Conservation (phyloP, 2,888 invertebrate species). For the Disparrhopalites patrizii region DNA sequence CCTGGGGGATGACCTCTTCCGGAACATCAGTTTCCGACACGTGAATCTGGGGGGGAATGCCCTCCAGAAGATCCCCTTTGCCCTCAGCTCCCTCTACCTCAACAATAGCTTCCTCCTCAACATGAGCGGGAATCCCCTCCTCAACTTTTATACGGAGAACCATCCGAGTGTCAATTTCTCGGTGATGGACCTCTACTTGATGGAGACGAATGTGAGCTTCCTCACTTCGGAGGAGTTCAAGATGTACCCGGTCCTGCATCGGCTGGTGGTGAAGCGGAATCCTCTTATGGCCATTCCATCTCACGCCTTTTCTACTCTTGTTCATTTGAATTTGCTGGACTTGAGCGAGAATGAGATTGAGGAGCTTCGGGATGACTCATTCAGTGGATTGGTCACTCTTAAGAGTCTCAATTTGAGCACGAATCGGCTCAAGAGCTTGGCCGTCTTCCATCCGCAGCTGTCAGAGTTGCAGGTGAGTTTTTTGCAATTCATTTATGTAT, state of each 20-base stretch:
- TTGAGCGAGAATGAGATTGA: conserved; percentile 78
- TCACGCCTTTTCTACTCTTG: conserved; percentile 73
- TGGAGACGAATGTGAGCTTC: conserved; percentile 73
- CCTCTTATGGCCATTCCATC: conserved; percentile 79
- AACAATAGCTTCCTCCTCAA: conserved; percentile 68
- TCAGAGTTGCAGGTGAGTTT: conserved; percentile 61
- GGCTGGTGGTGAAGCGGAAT: conserved; percentile 65
- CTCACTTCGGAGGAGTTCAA: conserved; percentile 81
- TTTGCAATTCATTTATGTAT: too few species aligned
- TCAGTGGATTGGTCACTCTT: conserved; percentile 71
- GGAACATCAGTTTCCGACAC: conserved; percentile 63
- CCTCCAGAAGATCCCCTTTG: conserved; percentile 73
- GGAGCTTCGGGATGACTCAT: conserved; percentile 74
- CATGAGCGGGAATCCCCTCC: conserved; percentile 75
- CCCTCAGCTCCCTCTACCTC: conserved; percentile 70
- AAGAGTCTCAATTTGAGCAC: conserved; percentile 75
- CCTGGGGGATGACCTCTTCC: conserved; percentile 74
- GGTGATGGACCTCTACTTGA: conserved; percentile 77
- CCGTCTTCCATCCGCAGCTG: conserved; percentile 74
- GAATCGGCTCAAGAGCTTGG: conserved; percentile 74
- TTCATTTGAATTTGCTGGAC: conserved; percentile 72
- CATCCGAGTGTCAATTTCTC: conserved; percentile 67
- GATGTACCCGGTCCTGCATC: conserved; percentile 69
- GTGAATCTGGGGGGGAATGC: conserved; percentile 75
- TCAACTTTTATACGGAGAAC: conserved; percentile 65